Evolutionary conservation across 35 echinoderm and acorn worm species (phyloP), one percentile per base, ranked within the genome.

Genomic region (Nesometra sesokonis): DNA sequence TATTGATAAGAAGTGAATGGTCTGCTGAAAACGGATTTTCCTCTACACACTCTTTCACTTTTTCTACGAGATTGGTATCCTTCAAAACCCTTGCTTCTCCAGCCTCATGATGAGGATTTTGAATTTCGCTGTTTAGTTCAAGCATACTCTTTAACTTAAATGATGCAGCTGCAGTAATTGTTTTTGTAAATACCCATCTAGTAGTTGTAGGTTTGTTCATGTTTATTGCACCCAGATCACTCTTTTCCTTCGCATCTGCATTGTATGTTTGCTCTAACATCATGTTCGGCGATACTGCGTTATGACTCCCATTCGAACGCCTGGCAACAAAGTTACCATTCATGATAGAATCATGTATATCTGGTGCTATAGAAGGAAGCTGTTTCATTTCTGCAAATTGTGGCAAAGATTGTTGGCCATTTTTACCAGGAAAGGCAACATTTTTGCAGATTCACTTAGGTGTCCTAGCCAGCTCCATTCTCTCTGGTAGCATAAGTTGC

Each of bases 141-240:
- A 43, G 35, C 36, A 46, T 82, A 33, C 13, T 40, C 52, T 88
- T 81, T 33, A 88, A 30, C 77, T 88, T 9, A 0, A 78, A 33
- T 33, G 35, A 88, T 32, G 37, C 77, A 87, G 86, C 35, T 27
- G 86, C 77, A 32, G 77, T 37, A 27, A 80, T 36, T 4, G 86
- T 76, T 87, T 87, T 87, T 29, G 86, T 87, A 29, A 80, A 87
- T 15, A 87, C 86, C 86, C 77, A 87, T 80, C 80, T 87, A 7
- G 34, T 87, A 15, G 35, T 76, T 80, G 86, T 78, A 27, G 86
- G 3, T 34, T 76, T 23, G 33, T 87, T 87, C 17, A 76, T 76
- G 78, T 76, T 87, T 23, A 87, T 87, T 11, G 33, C 77, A 36
- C 46, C 86, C 13, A 87, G 47, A 87, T 78, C 86, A 80, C 86